These are phyloP conservation scores for Typhlomys cinereus DNA, from an alignment of 2,113 vertebrate species.

Conservation along the genomic window DNA sequence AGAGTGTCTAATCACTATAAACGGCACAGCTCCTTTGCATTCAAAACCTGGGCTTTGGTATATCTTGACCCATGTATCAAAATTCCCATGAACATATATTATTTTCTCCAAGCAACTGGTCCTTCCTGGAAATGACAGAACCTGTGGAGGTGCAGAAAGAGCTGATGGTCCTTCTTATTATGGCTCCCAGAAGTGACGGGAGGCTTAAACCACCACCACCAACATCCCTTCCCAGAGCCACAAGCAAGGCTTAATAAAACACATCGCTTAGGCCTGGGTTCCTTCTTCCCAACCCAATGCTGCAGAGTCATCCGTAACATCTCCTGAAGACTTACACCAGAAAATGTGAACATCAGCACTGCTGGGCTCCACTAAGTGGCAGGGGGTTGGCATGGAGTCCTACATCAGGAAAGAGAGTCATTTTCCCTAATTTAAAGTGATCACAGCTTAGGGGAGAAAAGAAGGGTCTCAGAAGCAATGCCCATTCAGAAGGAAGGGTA, in stretches of 20 bases:
- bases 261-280: slow-evolving; percentile 41
- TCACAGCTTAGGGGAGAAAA: neutral
- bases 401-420: neutral
- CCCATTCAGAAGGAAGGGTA: slow-evolving; percentile 50
- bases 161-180: neutral
- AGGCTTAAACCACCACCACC: slow-evolving; percentile 39
- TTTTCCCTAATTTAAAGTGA: neutral
- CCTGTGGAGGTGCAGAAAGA: neutral
- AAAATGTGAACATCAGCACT: slow-evolving; percentile 60
- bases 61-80: neutral
- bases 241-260: slow-evolving; percentile 38
- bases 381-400: neutral
- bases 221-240: slow-evolving; percentile 15
- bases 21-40: neutral
- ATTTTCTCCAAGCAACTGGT: slow-evolving; percentile 24
- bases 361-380: slow-evolving; percentile 44
- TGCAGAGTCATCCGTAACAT: slow-evolving; percentile 19
- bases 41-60: neutral
- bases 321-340: slow-evolving; percentile 45
- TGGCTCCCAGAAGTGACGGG: slow-evolving; percentile 11
- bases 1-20: neutral
- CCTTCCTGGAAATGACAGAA: slow-evolving; percentile 41
- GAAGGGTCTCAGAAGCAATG: slow-evolving; percentile 3
- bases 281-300: slow-evolving; percentile 39
- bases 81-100: neutral